Conservation (phyloP, 2,888 invertebrate species). For the Diachrysia chrysitis region DNA sequence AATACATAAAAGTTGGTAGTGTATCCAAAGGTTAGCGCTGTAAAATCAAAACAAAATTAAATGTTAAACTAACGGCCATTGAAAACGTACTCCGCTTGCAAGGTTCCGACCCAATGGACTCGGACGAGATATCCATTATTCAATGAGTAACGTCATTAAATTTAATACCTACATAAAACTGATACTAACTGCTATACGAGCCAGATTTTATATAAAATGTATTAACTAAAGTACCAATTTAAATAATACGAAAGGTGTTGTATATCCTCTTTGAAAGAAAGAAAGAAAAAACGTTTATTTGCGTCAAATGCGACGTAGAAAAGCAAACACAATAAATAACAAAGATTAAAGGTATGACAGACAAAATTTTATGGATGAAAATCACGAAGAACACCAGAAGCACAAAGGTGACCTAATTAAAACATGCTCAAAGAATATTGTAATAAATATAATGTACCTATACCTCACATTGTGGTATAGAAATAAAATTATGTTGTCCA, state of each 20-base stretch:
- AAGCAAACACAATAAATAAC: too few relatives aligned
- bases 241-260: neutral
- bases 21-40: too few relatives aligned
- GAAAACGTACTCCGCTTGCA: neutral
- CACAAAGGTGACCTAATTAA: neutral
- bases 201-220: neutral
- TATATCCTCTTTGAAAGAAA: neutral
- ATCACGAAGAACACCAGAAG: neutral
- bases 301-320: too few relatives aligned
- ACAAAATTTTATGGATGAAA: neutral
- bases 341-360: neutral
- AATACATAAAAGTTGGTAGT: too few relatives aligned
- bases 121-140: conserved; percentile 1
- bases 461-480: too few relatives aligned
- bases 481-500: too few relatives aligned
- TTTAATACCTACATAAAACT: too few relatives aligned
- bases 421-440: too few relatives aligned
- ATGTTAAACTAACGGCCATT: neutral
- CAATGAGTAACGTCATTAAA: neutral
- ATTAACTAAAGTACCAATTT: neutral
- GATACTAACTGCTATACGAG: too few relatives aligned
- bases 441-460: too few relatives aligned
- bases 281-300: too few relatives aligned
- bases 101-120: conserved; percentile 1
- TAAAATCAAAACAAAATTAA: neutral